These are phyloP conservation scores for Karalla daura DNA, from an alignment of 2,797 vertebrate genomes.

Conservation along the genomic window DNA sequence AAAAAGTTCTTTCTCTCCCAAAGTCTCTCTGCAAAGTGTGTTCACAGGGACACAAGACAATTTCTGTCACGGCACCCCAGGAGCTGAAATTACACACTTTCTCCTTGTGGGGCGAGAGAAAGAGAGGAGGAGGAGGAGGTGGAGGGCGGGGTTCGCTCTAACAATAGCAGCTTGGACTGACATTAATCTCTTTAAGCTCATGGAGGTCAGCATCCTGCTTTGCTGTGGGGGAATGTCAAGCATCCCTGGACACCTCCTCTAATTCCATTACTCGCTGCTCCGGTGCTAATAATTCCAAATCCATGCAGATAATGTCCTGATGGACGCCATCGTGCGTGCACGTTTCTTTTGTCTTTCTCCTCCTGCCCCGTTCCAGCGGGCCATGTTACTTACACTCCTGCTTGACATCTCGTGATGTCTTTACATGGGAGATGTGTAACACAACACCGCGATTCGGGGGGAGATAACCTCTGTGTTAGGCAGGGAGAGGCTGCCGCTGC, in stretches of 20 bases:
- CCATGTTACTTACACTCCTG: constrained; percentile 80
- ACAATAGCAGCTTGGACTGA: constrained; percentile 74
- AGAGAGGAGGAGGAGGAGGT: too few relatives aligned
- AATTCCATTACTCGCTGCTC: constrained; percentile 67
- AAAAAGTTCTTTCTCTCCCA: constrained; percentile 31
- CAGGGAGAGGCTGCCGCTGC: constrained; percentile 62
- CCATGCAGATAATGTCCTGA: constrained; percentile 48
- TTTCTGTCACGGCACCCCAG: constrained; percentile 59
- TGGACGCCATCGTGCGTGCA: constrained; percentile 18
- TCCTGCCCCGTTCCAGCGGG: constrained; percentile 64
- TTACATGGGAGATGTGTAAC: constrained; percentile 81
- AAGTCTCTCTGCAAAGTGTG: constrained; percentile 46
- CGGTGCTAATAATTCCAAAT: constrained; percentile 68
- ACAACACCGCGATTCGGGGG: constrained; percentile 76
- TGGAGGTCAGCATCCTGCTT: constrained; percentile 72
- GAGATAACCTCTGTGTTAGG: constrained; percentile 79
- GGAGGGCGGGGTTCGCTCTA: constrained; percentile 48
- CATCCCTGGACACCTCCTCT: constrained; percentile 67
- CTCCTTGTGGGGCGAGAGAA: constrained; percentile 48
- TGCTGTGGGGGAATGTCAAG: constrained; percentile 71
- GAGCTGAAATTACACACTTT: constrained; percentile 72
- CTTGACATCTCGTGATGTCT: constrained; percentile 81
- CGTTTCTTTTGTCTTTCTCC: constrained; percentile 55
- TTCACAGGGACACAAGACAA: constrained; percentile 50
- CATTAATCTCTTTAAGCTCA: constrained; percentile 79